Conservation (phyloP, 2,113 vertebrate species). For the Neoarius graeffei region DNA sequence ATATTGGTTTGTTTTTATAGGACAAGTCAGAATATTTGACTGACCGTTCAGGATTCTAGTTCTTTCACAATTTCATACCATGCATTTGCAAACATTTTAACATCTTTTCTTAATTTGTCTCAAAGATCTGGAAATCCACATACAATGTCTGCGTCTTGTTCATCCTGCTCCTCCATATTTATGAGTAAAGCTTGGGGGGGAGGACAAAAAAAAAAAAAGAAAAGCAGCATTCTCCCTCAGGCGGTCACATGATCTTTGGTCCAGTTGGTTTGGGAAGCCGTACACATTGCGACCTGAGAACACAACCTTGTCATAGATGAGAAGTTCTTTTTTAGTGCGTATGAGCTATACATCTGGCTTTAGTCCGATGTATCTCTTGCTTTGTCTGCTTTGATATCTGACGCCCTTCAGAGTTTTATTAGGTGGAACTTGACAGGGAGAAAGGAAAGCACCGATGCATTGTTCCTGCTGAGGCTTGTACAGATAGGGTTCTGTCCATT, state of each 20-base stretch:
- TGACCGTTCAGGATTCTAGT: not conserved
- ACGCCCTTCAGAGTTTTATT: too few species aligned
- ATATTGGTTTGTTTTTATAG: not conserved
- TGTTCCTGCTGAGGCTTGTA: constrained; percentile 26
- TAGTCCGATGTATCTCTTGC: not conserved
- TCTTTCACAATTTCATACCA: not conserved
- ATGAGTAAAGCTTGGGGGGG: not conserved
- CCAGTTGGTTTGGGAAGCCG: not conserved
- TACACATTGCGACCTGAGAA: not conserved
- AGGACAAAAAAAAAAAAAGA: too few species aligned
- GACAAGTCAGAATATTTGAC: not conserved
- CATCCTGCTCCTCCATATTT: not conserved
- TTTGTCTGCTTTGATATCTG: not conserved
- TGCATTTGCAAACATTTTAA: not conserved
- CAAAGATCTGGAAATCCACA: not conserved
- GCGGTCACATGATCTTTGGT: not conserved
- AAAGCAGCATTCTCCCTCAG: not conserved
- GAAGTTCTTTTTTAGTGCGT: not conserved
- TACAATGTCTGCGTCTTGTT: not conserved
- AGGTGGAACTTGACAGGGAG: not conserved
- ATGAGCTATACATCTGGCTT: not conserved
- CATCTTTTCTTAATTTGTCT: not conserved
- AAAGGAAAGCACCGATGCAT: constrained; percentile 2
- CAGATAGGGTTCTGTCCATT: constrained; percentile 36
- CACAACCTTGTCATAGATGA: not conserved